Evolutionary conservation across 2,888 invertebrate genomes (phyloP).

Genomic region (Helicoverpa assulta): DNA sequence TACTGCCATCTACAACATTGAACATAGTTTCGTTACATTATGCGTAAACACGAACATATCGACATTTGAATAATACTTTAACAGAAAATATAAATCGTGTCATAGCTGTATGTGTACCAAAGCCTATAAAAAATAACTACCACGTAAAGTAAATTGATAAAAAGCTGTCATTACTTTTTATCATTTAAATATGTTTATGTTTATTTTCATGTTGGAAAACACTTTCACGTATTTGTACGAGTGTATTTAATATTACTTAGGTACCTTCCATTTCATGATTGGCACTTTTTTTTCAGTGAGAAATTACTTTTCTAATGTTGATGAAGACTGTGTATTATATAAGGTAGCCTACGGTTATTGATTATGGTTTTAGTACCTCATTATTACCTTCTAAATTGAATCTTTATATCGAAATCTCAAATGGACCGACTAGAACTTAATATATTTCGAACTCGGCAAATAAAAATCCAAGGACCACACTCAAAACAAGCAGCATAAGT

Average conservation of each 20-base stretch:
- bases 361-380: too few species aligned
- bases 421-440: background rate
- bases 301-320: too few species aligned
- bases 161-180: slow-evolving; percentile 7
- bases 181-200: background rate
- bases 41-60: background rate
- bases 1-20: background rate
- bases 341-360: too few species aligned
- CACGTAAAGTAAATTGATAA: background rate
- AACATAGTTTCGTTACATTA: background rate
- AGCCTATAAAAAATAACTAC: slow-evolving; percentile 15
- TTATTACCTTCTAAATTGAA: too few species aligned
- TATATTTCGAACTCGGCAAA: background rate
- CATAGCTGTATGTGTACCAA: background rate
- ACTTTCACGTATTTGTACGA: too few species aligned
- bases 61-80: background rate
- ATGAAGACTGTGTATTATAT: too few species aligned
- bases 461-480: slow-evolving; percentile 7
- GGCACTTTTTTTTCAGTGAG: too few species aligned
- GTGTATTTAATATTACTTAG: too few species aligned
- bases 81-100: background rate
- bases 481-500: slow-evolving; percentile 48
- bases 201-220: background rate
- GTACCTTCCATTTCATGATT: too few species aligned
- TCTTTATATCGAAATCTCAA: background rate